These are phyloP conservation scores for Rostratula benghalensis DNA, from an alignment of 2,113 vertebrate genomes.

Conservation along the genomic window DNA sequence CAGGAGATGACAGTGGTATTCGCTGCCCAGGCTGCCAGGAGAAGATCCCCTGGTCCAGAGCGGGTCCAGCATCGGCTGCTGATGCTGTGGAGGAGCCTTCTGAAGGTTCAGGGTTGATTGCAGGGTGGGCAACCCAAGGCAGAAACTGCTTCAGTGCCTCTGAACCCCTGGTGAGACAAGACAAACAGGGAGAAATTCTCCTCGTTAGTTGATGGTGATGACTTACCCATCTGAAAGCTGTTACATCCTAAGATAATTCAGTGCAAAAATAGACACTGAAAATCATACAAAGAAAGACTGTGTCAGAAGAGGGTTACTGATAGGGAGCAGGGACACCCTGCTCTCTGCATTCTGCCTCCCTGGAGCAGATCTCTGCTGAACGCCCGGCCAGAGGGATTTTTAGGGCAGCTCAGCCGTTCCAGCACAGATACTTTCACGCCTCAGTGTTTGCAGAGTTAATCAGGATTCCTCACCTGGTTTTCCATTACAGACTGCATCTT, in stretches of 20 bases:
- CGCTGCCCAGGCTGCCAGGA: background rate
- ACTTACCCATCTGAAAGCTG: background rate
- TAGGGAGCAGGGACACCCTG: too few relatives aligned
- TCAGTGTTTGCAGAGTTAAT: background rate
- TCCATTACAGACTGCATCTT: background rate
- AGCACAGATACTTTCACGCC: accelerated
- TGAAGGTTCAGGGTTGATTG: accelerated
- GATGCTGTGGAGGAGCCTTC: accelerated
- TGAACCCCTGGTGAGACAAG: background rate
- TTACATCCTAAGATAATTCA: background rate
- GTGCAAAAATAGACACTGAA: background rate
- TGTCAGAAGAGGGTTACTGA: background rate
- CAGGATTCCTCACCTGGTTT: background rate
- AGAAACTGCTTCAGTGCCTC: background rate
- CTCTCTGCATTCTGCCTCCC: background rate
- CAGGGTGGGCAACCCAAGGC: background rate
- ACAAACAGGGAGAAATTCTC: background rate
- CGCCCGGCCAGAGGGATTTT: accelerated
- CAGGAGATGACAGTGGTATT: background rate
- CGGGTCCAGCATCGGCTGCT: background rate
- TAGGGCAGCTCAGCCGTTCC: background rate
- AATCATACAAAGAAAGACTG: accelerated
- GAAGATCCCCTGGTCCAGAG: too few relatives aligned
- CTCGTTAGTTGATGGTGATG: background rate
- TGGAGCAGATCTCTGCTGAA: accelerated